phyloP scores from a whole-genome alignment of 23 tunicate species.

The Corella eumyota region DNA sequence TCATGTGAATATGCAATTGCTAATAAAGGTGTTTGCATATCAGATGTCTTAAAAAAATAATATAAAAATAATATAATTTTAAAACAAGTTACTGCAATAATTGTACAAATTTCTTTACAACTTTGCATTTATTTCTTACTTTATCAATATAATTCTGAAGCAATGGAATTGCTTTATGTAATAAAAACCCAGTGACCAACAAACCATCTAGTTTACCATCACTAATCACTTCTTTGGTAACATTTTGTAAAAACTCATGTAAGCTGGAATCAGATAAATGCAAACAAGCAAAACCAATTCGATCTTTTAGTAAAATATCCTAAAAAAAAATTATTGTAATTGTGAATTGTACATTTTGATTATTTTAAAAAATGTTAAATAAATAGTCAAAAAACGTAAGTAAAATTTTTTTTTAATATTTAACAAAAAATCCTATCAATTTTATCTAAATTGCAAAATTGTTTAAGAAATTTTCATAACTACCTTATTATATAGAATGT shows the following conservation, averaged over 20 bases:
- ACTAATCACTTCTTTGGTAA: slow-evolving; percentile 12
- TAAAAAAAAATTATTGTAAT: too few relatives aligned
- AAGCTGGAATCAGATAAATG: slow-evolving; percentile 26
- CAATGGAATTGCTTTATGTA: slow-evolving; percentile 14
- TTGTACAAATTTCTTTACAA: too few relatives aligned
- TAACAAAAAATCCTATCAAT: too few relatives aligned
- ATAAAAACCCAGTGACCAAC: slow-evolving; percentile 23
- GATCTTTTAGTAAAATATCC: slow-evolving; percentile 31
- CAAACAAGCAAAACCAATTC: slow-evolving; percentile 69
- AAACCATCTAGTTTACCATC: slow-evolving; percentile 26
- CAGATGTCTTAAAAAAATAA: slow-evolving; percentile 15
- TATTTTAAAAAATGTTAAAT: too few relatives aligned
- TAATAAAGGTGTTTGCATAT: slow-evolving; percentile 31
- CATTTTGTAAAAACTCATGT: slow-evolving; percentile 3
- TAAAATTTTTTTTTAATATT: too few relatives aligned
- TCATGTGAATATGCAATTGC: slow-evolving; percentile 14
- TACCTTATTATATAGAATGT: slow-evolving; percentile 10
- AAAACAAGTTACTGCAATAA: too few relatives aligned
- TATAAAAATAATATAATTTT: neutral
- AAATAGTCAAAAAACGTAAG: too few relatives aligned
- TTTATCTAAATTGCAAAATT: too few relatives aligned
- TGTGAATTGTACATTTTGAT: too few relatives aligned
- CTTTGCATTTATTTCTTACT: slow-evolving; percentile 21
- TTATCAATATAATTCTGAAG: slow-evolving; percentile 51
- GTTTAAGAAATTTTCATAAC: too few relatives aligned